Evolutionary conservation across 2,113 vertebrate genomes (phyloP), one percentile per base, ranked within the genome.

Genomic region (Boulengeromyrus knoepffleri): DNA sequence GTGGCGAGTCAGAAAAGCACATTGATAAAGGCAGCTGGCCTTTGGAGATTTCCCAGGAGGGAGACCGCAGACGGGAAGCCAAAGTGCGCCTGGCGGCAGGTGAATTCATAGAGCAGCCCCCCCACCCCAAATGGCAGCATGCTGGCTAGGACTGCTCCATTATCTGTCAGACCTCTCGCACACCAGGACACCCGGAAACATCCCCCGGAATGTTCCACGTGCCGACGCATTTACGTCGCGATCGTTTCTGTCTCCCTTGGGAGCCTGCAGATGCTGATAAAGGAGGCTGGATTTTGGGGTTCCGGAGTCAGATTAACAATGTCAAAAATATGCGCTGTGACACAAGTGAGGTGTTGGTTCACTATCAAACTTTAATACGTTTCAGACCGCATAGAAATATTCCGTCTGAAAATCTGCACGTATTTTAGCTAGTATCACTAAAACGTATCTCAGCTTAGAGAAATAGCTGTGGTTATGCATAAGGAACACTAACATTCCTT

Each of bases 31-130:
- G 92, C 91, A 93, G 92, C 88, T 95, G 92, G 58, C 89, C 92
- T 93, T 94, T 91, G 91, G 95, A 96, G 94, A 94, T 95, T 95
- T 96, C 91, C 93, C 91, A 89, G 90, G 92, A 92, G 93, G 93
- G 66, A 36, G 93, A 77, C 42, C 15, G 88, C 53, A 91, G 92
- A 89, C 66, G 90, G 90, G 74, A 49, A 31, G 77, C 77, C n/a
- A 84, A 85, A 89, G 39, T 53, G 39, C 6, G 85, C 80, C 89
- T 93, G 91, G 89, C 90, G 88, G 93, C 91, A 93, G 90, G 89
- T 93, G 88, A 94, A 92, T 93, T 93, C 89, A 90, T 89, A 92
- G 83, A 19, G 15, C 83, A 2, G 45, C 19, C 92, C 88, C n/a
- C 90, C 91, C 94, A 85, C 39, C 19, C 77, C 84, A 49, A 66